Percentiles rank a stretch among this genome's conserved stretches.
phyloP scores from a whole-genome alignment of 2,888 invertebrate genomes.

The Antheraea assamensis region DNA sequence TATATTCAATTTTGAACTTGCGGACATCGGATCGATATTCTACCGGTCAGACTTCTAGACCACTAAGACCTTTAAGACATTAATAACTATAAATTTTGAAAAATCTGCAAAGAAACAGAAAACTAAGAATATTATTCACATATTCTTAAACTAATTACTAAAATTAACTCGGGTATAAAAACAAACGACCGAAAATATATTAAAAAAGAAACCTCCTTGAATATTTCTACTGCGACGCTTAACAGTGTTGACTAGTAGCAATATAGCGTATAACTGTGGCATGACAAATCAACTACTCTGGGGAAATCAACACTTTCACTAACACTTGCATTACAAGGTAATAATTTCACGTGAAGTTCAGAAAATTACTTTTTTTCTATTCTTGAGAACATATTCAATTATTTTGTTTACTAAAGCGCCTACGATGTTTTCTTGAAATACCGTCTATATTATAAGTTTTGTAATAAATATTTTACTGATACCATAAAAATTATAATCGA shows the following conservation, averaged over 20 bases:
- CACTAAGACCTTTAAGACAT: too few species aligned
- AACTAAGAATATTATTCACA: neutral
- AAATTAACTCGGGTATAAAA: too few species aligned
- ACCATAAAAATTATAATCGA: too few species aligned
- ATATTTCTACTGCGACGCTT: neutral
- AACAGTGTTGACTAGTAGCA: neutral
- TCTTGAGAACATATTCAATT: neutral
- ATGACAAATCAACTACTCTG: conserved; percentile 52
- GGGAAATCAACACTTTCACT: conserved; percentile 54
- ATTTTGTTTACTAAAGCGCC: neutral
- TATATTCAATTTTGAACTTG: too few species aligned
- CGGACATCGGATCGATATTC: too few species aligned
- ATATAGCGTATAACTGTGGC: conserved; percentile 4
- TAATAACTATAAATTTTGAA: too few species aligned
- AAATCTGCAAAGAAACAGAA: neutral
- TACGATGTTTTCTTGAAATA: neutral
- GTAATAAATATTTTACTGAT: too few species aligned
- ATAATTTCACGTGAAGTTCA: conserved; percentile 30
- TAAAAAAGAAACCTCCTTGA: neutral
- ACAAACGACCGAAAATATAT: neutral
- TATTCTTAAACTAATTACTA: neutral
- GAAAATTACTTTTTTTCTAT: neutral
- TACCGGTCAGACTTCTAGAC: too few species aligned
- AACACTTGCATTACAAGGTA: conserved; percentile 38
- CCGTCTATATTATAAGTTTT: too few species aligned